phyloP scores from a whole-genome alignment of 2,113 vertebrate species.

The Rhinolophus sinicus region DNA sequence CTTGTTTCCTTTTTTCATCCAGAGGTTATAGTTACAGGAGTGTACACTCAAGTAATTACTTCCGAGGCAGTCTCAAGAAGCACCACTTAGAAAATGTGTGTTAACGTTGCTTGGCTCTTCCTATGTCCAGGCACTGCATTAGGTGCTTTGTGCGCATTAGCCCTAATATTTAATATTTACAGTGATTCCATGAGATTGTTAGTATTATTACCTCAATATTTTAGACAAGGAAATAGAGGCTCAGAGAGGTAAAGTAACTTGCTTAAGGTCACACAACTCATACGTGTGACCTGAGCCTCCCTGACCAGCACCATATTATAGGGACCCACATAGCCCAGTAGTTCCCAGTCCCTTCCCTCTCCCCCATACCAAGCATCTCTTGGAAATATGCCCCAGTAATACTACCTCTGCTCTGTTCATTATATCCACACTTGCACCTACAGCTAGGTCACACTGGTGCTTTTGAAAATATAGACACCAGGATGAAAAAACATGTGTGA shows the following conservation, averaged over 20 bases:
- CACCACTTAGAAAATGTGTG: not conserved
- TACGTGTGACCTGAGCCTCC: not conserved
- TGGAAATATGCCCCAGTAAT: not conserved
- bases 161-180: not conserved
- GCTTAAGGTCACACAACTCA: not conserved
- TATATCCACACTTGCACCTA: not conserved
- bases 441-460: not conserved
- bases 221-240: not conserved
- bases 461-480: not conserved
- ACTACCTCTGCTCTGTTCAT: not conserved
- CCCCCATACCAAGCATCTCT: not conserved
- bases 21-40: not conserved
- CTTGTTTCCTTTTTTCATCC: not conserved
- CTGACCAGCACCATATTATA: not conserved
- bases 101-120: not conserved
- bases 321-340: not conserved
- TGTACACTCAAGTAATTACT: not conserved
- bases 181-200: not conserved
- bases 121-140: not conserved
- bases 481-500: not conserved
- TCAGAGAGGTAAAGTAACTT: conserved; percentile 1
- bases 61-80: not conserved
- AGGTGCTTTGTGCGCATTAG: not conserved
- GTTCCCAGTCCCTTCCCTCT: not conserved
- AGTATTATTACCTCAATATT: not conserved